Evolutionary conservation across 64 coral and sea anemone genomes (phyloP).

Genomic region (Stylophora pistillata): DNA sequence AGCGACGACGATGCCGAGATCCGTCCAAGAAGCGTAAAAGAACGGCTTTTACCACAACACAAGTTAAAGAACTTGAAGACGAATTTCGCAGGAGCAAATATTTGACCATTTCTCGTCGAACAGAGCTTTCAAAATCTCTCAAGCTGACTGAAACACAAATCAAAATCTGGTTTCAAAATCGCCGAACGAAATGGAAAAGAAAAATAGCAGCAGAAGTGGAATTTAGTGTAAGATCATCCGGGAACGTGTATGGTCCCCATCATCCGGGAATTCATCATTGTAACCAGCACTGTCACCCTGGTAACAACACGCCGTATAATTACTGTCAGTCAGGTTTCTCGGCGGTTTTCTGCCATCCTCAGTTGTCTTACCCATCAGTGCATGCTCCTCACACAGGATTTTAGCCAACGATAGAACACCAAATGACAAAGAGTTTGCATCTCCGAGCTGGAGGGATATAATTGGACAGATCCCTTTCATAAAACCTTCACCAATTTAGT

Average conservation of each 20-base stretch:
- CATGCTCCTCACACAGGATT: neutral
- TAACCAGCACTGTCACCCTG: slow-evolving; percentile 35
- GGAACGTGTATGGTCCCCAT: slow-evolving; percentile 28
- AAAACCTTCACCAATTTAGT: too few species aligned
- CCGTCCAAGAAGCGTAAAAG: slow-evolving; percentile 80
- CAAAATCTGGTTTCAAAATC: slow-evolving; percentile 99
- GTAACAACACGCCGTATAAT: slow-evolving; percentile 1
- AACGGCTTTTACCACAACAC: slow-evolving; percentile 89
- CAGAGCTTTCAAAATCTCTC: slow-evolving; percentile 94
- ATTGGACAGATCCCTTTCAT: too few species aligned
- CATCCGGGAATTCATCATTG: slow-evolving; percentile 57
- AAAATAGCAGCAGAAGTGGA: slow-evolving; percentile 95
- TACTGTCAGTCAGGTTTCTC: slow-evolving; percentile 7
- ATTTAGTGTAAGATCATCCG: slow-evolving; percentile 13
- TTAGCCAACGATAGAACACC: neutral
- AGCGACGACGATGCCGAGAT: slow-evolving; percentile 59
- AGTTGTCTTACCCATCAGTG: neutral
- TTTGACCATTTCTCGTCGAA: slow-evolving; percentile 93
- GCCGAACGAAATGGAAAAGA: slow-evolving; percentile 97
- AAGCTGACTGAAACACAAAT: slow-evolving; percentile 97
- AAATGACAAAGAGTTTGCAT: neutral
- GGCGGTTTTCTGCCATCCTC: slow-evolving; percentile 14
- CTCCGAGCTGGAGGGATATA: neutral
- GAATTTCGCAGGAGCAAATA: slow-evolving; percentile 99
- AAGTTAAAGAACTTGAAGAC: slow-evolving; percentile 94